phyloP scores from a whole-genome alignment of 2,113 vertebrate genomes.

The Plotosus lineatus region DNA sequence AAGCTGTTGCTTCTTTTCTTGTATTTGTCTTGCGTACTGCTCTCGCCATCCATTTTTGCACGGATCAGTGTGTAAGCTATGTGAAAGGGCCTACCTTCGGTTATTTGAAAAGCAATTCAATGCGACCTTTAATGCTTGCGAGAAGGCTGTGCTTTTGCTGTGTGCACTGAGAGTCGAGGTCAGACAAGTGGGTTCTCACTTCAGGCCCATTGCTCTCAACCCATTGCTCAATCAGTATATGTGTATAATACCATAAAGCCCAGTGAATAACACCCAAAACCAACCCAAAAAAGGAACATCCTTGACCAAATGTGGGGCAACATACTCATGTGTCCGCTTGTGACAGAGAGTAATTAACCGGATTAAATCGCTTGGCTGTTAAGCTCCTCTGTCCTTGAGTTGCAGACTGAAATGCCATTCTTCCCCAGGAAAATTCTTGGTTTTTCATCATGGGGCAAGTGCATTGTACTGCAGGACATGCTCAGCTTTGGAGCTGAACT shows the following conservation, averaged over 20 bases:
- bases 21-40: not conserved
- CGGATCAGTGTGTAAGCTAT: slow-evolving; percentile 26
- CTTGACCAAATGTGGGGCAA: slow-evolving; percentile 29
- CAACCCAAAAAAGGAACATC: slow-evolving; percentile 10
- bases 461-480: slow-evolving; percentile 28
- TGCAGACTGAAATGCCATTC: not conserved
- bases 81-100: slow-evolving; percentile 4
- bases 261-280: slow-evolving; percentile 41
- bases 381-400: slow-evolving; percentile 14
- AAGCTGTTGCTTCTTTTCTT: slow-evolving; percentile 20
- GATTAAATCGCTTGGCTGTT: slow-evolving; percentile 35
- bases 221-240: slow-evolving; percentile 47
- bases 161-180: slow-evolving; percentile 15
- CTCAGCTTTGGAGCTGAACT: slow-evolving; percentile 1
- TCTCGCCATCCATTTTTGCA: slow-evolving; percentile 19
- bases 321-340: slow-evolving; percentile 35
- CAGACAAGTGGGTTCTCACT: slow-evolving; percentile 26
- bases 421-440: not conserved
- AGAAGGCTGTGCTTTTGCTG: slow-evolving; percentile 35
- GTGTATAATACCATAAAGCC: slow-evolving; percentile 37
- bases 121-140: slow-evolving; percentile 52
- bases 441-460: not conserved
- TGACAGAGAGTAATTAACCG: slow-evolving; percentile 35
- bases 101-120: slow-evolving; percentile 49
- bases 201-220: slow-evolving; percentile 11